phyloP scores from a whole-genome alignment of 2,888 invertebrate genomes.

The Eristalinus sepulchralis region DNA sequence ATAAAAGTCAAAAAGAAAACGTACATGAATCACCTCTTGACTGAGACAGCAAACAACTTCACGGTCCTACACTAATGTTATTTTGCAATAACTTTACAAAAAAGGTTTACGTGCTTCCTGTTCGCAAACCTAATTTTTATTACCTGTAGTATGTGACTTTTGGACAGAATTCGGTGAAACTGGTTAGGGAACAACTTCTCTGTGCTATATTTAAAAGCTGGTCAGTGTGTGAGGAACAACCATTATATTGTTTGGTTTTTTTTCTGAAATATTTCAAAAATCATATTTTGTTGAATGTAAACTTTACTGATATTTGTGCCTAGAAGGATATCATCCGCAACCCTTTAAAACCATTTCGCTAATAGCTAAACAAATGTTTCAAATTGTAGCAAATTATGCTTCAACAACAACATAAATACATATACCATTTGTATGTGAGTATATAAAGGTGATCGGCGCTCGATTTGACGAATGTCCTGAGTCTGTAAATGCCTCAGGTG shows the following conservation, averaged over 20 bases:
- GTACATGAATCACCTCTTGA: slow-evolving; percentile 4
- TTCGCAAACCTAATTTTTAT: slow-evolving; percentile 16
- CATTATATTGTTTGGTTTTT: neutral
- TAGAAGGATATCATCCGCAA: too few species aligned
- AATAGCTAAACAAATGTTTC: too few species aligned
- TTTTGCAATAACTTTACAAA: slow-evolving; percentile 9
- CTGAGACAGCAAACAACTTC: neutral
- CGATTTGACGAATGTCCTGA: neutral
- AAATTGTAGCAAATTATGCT: too few species aligned
- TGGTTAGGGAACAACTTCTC: neutral
- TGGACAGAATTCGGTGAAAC: neutral
- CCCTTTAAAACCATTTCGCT: too few species aligned
- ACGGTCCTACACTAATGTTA: neutral
- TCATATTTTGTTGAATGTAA: neutral
- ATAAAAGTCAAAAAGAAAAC: slow-evolving; percentile 4
- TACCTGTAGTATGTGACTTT: neutral
- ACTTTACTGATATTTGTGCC: too few species aligned
- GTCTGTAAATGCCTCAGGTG: slow-evolving; percentile 23
- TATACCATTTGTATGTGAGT: neutral
- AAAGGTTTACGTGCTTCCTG: slow-evolving; percentile 27
- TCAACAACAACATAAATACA: too few species aligned
- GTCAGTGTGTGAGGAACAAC: neutral
- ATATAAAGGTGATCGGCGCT: neutral
- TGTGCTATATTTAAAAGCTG: neutral
- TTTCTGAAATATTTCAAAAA: neutral